Conservation (phyloP, 2,888 invertebrate species). For the Pinctada fucata region DNA sequence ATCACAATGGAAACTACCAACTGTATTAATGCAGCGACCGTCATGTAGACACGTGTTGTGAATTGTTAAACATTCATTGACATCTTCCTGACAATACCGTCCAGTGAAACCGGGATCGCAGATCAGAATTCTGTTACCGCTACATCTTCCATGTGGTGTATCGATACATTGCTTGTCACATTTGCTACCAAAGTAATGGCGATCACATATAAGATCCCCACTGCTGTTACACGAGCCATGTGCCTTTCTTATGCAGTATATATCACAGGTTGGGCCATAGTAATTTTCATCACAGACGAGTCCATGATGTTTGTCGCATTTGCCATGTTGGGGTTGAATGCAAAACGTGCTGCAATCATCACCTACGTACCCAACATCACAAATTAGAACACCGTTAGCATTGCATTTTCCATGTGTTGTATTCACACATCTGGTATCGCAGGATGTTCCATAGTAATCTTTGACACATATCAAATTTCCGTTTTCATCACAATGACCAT, state of each 20-base stretch:
- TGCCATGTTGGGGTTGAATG: neutral
- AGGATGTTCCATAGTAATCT: no score
- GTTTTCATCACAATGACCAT: no score
- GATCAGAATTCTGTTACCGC: no score
- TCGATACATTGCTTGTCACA: neutral
- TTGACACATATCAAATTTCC: no score
- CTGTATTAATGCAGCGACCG: no score
- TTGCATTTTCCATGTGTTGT: neutral
- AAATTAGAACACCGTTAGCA: constrained; percentile 8
- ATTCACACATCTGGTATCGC: no score
- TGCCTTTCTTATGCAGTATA: neutral
- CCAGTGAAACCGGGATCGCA: no score
- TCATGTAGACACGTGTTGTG: no score
- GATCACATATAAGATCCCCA: neutral
- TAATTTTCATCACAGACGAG: neutral
- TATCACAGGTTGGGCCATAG: constrained; percentile 18
- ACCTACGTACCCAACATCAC: constrained; percentile 12
- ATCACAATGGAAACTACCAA: no score
- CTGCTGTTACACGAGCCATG: neutral
- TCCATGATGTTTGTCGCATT: constrained; percentile 2
- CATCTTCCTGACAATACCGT: no score
- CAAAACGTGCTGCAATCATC: constrained; percentile 14
- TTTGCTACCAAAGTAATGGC: neutral
- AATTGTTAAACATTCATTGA: no score
- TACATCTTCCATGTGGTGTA: no score